A percentile compares a stretch with the other conserved stretches of the same genome.
Conservation (phyloP, 2,888 invertebrate species). For the Drosophila yooni region DNA sequence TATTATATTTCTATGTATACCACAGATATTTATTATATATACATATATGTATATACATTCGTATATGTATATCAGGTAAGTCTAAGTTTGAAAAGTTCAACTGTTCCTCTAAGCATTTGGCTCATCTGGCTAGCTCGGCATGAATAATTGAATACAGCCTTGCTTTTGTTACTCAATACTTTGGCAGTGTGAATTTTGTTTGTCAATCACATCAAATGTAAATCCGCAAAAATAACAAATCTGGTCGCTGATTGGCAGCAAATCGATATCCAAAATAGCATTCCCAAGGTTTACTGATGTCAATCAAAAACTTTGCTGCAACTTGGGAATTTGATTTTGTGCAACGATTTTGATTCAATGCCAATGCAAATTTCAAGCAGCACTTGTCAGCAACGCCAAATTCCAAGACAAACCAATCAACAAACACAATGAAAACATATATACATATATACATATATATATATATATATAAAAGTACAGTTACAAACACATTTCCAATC, state of each 20-base stretch:
- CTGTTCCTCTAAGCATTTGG: not conserved
- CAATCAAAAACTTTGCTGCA: slow-evolving; percentile 60
- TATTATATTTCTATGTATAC: no score
- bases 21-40: no score
- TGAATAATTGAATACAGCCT: not conserved
- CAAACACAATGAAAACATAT: slow-evolving; percentile 19
- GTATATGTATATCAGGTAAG: rapidly evolving
- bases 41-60: not conserved
- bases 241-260: slow-evolving; percentile 18
- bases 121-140: not conserved
- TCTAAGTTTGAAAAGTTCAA: not conserved
- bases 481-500: slow-evolving; percentile 11
- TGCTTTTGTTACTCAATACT: not conserved
- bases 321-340: slow-evolving; percentile 48
- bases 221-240: slow-evolving; percentile 15
- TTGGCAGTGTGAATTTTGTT: slow-evolving; percentile 1
- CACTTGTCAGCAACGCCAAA: slow-evolving; percentile 48
- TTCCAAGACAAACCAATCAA: slow-evolving; percentile 42
- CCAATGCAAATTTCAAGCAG: slow-evolving; percentile 41
- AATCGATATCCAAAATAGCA: slow-evolving; percentile 36
- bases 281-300: slow-evolving; percentile 53
- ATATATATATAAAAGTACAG: not conserved
- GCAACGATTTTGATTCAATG: slow-evolving; percentile 48
- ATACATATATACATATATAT: not conserved
- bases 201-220: slow-evolving; percentile 19